phyloP scores from a whole-genome alignment of 2,797 vertebrate genomes.

The Hemitrygon akajei region DNA sequence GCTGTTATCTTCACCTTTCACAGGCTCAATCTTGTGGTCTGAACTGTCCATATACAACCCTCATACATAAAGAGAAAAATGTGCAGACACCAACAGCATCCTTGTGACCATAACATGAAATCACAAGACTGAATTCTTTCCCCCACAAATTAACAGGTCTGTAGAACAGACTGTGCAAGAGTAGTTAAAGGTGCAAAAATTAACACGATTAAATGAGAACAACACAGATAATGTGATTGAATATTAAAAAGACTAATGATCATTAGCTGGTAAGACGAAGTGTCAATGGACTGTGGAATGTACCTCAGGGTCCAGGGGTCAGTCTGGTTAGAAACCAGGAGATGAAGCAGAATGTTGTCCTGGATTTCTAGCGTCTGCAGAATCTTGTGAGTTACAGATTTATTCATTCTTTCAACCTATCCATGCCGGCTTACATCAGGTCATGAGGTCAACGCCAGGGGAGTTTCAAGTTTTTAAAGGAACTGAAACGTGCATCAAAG shows the following conservation, averaged over 20 bases:
- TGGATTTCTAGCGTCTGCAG: too few species aligned
- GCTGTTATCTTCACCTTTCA: not conserved
- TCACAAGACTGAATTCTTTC: constrained; percentile 1
- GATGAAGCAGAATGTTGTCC: too few species aligned
- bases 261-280: not conserved
- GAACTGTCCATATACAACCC: not conserved
- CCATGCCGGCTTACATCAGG: not conserved
- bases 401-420: not conserved
- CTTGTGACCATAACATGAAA: not conserved
- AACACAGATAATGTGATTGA: constrained; percentile 1
- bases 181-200: constrained; percentile 15
- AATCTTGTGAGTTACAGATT: too few species aligned
- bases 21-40: not conserved
- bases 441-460: not conserved
- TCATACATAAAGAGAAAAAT: not conserved
- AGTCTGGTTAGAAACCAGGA: not conserved
- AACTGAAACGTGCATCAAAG: not conserved
- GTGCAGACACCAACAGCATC: not conserved
- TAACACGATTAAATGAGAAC: not conserved
- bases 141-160: constrained; percentile 26
- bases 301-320: not conserved
- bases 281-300: not conserved
- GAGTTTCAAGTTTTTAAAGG: not conserved
- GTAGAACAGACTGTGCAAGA: not conserved
- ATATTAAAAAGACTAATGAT: constrained; percentile 23